These are phyloP conservation scores for Amblyteles armatorius DNA, from an alignment of 2,888 invertebrate genomes.

Conservation along the genomic window DNA sequence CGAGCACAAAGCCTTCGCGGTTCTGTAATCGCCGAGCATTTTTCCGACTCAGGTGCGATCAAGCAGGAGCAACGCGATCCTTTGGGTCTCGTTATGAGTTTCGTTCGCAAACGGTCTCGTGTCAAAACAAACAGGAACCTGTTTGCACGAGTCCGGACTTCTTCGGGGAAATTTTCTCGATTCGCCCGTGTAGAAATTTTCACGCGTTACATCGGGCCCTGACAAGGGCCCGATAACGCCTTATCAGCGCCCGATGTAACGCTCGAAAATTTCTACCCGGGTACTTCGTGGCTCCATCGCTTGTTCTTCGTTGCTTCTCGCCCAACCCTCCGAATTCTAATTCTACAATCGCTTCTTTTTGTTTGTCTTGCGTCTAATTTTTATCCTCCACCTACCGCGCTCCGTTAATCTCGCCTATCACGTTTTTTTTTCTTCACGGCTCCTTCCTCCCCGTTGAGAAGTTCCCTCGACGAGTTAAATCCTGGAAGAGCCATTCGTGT, in stretches of 20 bases:
- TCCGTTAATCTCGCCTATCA: conserved; percentile 54
- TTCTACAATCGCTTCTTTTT: not conserved
- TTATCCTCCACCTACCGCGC: conserved; percentile 27
- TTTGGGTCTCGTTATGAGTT: not conserved
- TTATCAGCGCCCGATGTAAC: too few relatives aligned
- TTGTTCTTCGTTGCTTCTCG: not conserved
- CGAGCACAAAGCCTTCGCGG: not conserved
- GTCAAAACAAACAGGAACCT: too few relatives aligned
- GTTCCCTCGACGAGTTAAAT: conserved; percentile 52
- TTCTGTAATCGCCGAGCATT: not conserved
- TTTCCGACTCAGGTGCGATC: not conserved
- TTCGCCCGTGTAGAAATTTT: not conserved
- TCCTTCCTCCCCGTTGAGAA: conserved; percentile 23
- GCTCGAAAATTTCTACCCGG: too few relatives aligned
- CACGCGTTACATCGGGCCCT: too few relatives aligned
- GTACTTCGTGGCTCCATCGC: not conserved
- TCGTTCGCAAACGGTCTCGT: too few relatives aligned
- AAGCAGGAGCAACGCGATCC: not conserved
- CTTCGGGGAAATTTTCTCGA: too few relatives aligned
- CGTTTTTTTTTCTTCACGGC: not conserved
- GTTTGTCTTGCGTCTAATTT: conserved; percentile 28
- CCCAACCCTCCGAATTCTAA: not conserved
- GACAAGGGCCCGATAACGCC: too few relatives aligned
- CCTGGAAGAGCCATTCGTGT: conserved; percentile 57
- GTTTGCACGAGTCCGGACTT: too few relatives aligned